phyloP scores from a whole-genome alignment of 2,888 invertebrate genomes.

The Tridacna gigas region DNA sequence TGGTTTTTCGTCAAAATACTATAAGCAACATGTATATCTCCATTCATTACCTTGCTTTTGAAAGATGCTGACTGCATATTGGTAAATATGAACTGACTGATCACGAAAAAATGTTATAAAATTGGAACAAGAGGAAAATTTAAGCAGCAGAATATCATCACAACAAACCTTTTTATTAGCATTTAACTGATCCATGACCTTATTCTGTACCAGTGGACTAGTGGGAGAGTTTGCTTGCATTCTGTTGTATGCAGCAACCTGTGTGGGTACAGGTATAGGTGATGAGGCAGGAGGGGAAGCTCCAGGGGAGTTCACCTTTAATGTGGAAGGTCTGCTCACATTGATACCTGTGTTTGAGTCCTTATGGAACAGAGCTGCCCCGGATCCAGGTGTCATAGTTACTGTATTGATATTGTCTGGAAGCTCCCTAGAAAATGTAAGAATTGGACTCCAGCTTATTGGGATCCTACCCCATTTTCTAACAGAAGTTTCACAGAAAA shows the following conservation, averaged over 20 bases:
- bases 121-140: too few relatives aligned
- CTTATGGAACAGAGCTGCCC: slow-evolving; percentile 71
- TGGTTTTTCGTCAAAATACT: too few relatives aligned
- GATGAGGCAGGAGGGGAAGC: slow-evolving; percentile 86
- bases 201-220: slow-evolving; percentile 44
- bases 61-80: neutral
- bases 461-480: too few relatives aligned
- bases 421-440: slow-evolving; percentile 1
- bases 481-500: too few relatives aligned
- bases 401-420: slow-evolving; percentile 66
- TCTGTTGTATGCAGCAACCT: slow-evolving; percentile 87
- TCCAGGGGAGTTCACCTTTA: slow-evolving; percentile 68
- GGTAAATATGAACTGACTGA: too few relatives aligned
- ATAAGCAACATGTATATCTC: too few relatives aligned
- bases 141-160: neutral
- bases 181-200: slow-evolving; percentile 24
- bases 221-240: slow-evolving; percentile 81
- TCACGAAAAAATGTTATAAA: too few relatives aligned
- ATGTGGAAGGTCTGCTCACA: slow-evolving; percentile 73
- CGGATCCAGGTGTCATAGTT: slow-evolving; percentile 66
- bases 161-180: slow-evolving; percentile 18
- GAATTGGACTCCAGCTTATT: too few relatives aligned
- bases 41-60: too few relatives aligned
- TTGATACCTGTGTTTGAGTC: slow-evolving; percentile 64
- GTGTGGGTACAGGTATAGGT: slow-evolving; percentile 91